Base-by-base conservation (phyloP, 2,888 invertebrate genomes). In the Syrista parreyssii region DNA sequence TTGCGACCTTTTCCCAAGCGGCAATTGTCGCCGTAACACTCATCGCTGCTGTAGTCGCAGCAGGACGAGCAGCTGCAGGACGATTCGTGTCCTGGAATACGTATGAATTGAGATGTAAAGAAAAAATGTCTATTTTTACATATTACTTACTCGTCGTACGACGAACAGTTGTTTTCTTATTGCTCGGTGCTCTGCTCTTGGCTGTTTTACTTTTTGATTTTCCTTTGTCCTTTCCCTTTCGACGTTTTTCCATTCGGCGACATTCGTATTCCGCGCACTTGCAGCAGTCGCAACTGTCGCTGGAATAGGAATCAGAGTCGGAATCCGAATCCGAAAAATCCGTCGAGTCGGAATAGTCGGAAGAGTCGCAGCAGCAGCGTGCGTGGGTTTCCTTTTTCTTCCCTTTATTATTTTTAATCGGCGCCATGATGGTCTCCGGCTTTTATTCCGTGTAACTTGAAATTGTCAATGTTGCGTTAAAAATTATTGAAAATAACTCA, bases 1-100 rank as follows among this genome's bases (percentile, higher is more conserved):
- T 32, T 71, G 33, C 71, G 71, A 32, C 33, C 31, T 71, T 71
- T 71, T 71, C 31, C 71, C 33, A 33, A 15, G 30, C 15, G 33
- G 11, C 71, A 71, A 2, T 71, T 30, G 71, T 11, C 31, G 9
- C 40, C 76, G 76, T 79, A 82, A 74, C 82, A 84, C 30, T 84
- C 83, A 74, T 81, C 82, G 78, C 78, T 79, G 30, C 75, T 80
- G 71, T 71, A 71, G 71, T 75, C 78, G 72, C 79, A 79, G 15
- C 76, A 80, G 1, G 80, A 81, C 30, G 79, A 82, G 15, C 68
- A 33, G 33, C 81, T 78, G 36, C 77, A 79, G 15, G 81, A 81
- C 4, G 83, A 79, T 30, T 78, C 68, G 12, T 75, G 78, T 31
- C 75, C 79, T 81, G 36, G 23, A 78, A 80, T 35, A 12, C 31